Conservation (phyloP, 2,888 invertebrate genomes). For the Caenorhabditis macrosperma region DNA sequence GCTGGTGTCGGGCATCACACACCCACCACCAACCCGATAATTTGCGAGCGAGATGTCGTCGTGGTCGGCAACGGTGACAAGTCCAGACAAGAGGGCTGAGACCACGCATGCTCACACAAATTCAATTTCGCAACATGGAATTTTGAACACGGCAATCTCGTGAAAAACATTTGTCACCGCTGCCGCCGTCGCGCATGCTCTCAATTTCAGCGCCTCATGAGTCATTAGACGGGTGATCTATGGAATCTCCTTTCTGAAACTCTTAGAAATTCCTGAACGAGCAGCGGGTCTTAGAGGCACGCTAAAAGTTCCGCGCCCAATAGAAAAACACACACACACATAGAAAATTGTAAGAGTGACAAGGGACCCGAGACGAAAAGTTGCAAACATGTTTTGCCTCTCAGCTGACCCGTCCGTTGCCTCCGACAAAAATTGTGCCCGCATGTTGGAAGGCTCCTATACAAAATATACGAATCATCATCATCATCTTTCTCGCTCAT, state of each 20-base stretch:
- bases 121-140: conserved; percentile 45
- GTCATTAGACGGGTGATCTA: conserved; percentile 50
- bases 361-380: conserved; percentile 37
- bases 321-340: conserved; percentile 21
- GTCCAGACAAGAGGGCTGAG: conserved; percentile 21
- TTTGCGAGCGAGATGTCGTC: background rate
- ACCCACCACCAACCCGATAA: background rate
- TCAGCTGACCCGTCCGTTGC: conserved; percentile 42
- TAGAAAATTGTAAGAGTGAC: conserved; percentile 17
- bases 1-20: background rate
- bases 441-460: conserved; percentile 45
- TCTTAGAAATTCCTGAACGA: conserved; percentile 23
- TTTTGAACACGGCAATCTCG: conserved; percentile 24
- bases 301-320: conserved; percentile 26
- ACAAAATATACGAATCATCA: conserved; percentile 54
- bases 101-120: conserved; percentile 1
- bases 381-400: conserved; percentile 55
- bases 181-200: conserved; percentile 14
- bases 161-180: conserved; percentile 41
- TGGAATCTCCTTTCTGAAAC: conserved; percentile 39
- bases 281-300: background rate
- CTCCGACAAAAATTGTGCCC: conserved; percentile 40
- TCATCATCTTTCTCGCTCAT: conserved; percentile 25
- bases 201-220: conserved; percentile 27
- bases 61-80: conserved; percentile 4